phyloP scores from a whole-genome alignment of 1,140 invertebrate species.

The Pseudomyrmex dendroicus region DNA sequence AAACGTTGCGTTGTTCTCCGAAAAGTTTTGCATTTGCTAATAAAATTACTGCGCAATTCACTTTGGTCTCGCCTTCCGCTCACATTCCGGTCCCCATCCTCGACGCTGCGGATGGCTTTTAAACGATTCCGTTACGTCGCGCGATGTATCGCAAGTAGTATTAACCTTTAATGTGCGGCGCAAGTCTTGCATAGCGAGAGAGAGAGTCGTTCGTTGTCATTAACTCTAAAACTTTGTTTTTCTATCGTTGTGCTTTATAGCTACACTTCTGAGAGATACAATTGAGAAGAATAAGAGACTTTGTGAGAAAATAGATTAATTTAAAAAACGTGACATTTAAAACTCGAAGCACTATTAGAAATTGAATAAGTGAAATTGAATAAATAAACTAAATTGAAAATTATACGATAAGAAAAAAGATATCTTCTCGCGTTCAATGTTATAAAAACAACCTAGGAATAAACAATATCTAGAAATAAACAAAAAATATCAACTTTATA shows the following conservation, averaged over 20 bases:
- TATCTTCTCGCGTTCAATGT: background rate
- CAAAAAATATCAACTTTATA: too few relatives aligned
- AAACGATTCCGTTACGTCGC: conserved; percentile 9
- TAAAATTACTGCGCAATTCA: conserved; percentile 32
- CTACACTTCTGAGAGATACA: too few relatives aligned
- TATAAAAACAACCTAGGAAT: too few relatives aligned
- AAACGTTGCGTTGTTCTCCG: background rate
- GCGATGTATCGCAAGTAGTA: conserved; percentile 4
- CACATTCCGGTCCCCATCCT: background rate
- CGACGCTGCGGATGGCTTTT: conserved; percentile 9
- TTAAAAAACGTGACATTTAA: too few relatives aligned
- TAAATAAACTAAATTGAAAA: too few relatives aligned
- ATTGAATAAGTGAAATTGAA: too few relatives aligned
- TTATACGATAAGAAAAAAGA: background rate
- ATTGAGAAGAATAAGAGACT: too few relatives aligned
- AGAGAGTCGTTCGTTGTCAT: background rate
- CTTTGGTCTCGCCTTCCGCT: background rate
- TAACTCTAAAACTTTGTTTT: conserved; percentile 5
- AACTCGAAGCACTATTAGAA: too few relatives aligned
- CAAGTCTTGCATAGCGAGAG: background rate
- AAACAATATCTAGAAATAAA: too few relatives aligned
- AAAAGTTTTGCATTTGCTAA: conserved; percentile 14
- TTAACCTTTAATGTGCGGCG: background rate
- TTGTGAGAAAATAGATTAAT: too few relatives aligned
- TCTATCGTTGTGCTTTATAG: background rate